These are phyloP conservation scores for Haliclystus octoradiatus DNA, from an alignment of 30 jellyfish, hydroid and myxozoan species.

Conservation along the genomic window DNA sequence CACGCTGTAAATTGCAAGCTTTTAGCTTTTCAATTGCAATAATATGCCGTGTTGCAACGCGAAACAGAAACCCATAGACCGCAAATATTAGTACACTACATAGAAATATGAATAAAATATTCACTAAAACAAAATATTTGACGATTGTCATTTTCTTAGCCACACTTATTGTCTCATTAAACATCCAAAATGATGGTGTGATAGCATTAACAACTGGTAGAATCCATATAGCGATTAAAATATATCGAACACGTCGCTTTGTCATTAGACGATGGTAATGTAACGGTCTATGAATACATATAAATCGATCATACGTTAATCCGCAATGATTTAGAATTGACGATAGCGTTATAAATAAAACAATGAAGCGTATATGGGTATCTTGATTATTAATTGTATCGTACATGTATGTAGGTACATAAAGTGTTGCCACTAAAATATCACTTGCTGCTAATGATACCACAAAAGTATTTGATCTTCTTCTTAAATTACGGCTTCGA, in stretches of 20 bases:
- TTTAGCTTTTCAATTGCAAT: background rate
- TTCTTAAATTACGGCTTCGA: background rate
- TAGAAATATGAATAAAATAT: background rate
- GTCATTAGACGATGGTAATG: constrained; percentile 7
- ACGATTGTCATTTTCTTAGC: background rate
- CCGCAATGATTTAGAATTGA: constrained; percentile 5
- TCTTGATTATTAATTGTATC: constrained; percentile 3
- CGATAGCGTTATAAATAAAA: background rate
- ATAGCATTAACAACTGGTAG: constrained; percentile 1
- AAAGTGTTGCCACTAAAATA: background rate
- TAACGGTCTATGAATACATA: background rate
- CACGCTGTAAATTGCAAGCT: background rate
- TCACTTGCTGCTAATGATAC: constrained; percentile 3
- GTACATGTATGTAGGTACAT: background rate
- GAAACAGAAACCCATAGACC: background rate
- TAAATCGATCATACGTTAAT: background rate
- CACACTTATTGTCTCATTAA: background rate
- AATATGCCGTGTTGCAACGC: background rate
- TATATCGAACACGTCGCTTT: background rate
- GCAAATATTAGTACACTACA: background rate
- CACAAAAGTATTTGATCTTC: constrained; percentile 4
- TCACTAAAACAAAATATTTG: background rate
- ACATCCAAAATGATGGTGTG: background rate
- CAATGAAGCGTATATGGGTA: background rate
- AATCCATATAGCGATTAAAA: background rate